These are phyloP conservation scores for Tineola bisselliella DNA, from an alignment of 2,888 invertebrate genomes.

Conservation along the genomic window DNA sequence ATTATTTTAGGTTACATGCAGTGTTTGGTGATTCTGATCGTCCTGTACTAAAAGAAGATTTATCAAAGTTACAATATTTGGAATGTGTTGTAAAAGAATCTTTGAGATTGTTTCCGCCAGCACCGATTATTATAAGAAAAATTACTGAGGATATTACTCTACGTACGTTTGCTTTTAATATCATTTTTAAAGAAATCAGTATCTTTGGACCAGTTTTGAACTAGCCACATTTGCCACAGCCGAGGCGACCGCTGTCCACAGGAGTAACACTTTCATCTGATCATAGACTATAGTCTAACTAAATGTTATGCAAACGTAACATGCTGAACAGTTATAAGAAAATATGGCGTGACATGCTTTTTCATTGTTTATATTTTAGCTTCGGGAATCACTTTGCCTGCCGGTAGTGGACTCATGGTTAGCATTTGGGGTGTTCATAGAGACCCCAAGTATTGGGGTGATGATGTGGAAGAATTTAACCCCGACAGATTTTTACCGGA, in stretches of 20 bases:
- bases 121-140: constrained; percentile 51
- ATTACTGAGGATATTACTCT: constrained; percentile 39
- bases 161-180: constrained; percentile 26
- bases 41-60: constrained; percentile 42
- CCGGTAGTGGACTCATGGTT: constrained; percentile 53
- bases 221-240: no score
- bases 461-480: constrained; percentile 69
- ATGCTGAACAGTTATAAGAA: no score
- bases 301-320: no score
- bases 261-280: no score
- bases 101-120: constrained; percentile 48
- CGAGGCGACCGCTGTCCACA: no score
- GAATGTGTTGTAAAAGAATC: constrained; percentile 53
- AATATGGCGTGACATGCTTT: no score
- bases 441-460: constrained; percentile 69
- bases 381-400: constrained; percentile 47
- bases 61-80: constrained; percentile 39
- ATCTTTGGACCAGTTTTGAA: no score
- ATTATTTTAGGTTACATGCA: constrained; percentile 30
- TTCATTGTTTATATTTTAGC: constrained; percentile 25
- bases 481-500: constrained; percentile 72
- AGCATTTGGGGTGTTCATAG: constrained; percentile 61
- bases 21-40: constrained; percentile 45
- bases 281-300: no score
- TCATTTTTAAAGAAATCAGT: no score